Conservation (phyloP, 2,797 vertebrate genomes). For the Parambassis ranga region DNA sequence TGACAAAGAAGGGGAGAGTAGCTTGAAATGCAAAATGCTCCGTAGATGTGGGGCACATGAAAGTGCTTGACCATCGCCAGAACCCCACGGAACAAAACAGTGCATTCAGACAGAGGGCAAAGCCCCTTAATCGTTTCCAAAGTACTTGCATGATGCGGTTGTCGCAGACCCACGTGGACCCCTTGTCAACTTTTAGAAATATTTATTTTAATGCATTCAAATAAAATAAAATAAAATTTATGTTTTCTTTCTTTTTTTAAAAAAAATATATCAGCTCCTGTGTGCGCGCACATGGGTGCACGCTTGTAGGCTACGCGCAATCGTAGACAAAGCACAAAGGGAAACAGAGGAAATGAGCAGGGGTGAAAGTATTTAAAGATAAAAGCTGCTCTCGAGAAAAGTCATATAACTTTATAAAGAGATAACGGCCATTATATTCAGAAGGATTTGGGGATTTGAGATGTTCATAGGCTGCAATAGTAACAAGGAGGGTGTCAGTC, state of each 20-base stretch:
- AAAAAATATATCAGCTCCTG: too few relatives aligned
- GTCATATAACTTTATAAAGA: conserved; percentile 72
- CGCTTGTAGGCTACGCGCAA: background rate
- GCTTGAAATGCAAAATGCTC: conserved; percentile 62
- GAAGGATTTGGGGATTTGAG: conserved; percentile 54
- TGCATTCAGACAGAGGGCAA: conserved; percentile 34
- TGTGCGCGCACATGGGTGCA: background rate
- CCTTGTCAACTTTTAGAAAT: conserved; percentile 11
- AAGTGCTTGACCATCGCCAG: conserved; percentile 66
- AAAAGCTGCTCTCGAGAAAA: conserved; percentile 63
- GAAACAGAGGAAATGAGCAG: conserved; percentile 70
- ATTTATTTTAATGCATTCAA: conserved; percentile 19
- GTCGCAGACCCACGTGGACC: conserved; percentile 8
- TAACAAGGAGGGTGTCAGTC: conserved; percentile 58
- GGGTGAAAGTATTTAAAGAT: conserved; percentile 70
- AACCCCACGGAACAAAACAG: conserved; percentile 53
- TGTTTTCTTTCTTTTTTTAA: conserved; percentile 12
- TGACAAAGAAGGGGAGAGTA: conserved; percentile 66
- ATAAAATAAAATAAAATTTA: conserved; percentile 10
- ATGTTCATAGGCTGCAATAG: conserved; percentile 47
- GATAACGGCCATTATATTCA: conserved; percentile 61
- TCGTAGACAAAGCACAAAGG: conserved; percentile 62
- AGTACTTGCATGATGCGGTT: conserved; percentile 17
- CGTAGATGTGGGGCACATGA: conserved; percentile 52
- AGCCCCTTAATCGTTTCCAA: conserved; percentile 22